Conservation (phyloP, 1,140 invertebrate species). For the Temnothorax longispinosus region DNA sequence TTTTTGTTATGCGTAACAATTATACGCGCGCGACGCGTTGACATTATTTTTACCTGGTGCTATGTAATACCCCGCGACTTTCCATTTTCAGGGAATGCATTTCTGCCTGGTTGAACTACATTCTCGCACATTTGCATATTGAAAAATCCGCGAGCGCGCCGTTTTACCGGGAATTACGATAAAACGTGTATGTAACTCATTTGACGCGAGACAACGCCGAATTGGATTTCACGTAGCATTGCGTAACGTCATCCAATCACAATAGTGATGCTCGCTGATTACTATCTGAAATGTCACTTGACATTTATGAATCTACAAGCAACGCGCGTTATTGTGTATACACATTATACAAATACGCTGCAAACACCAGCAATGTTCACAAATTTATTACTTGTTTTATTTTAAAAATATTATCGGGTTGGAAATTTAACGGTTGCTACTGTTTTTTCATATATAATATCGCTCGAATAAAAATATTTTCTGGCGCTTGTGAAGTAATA, state of each 20-base stretch:
- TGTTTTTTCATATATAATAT: constrained; percentile 1
- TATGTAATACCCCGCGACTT: constrained; percentile 27
- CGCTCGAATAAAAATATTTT: constrained; percentile 38
- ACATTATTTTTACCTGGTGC: constrained; percentile 29
- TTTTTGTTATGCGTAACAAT: constrained; percentile 33
- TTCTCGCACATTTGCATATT: constrained; percentile 55
- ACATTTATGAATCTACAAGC: constrained; percentile 51
- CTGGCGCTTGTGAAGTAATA: neutral
- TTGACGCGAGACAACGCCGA: constrained; percentile 31
- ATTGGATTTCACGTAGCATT: constrained; percentile 58
- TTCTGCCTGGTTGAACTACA: constrained; percentile 16
- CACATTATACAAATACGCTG: neutral
- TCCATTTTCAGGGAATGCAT: constrained; percentile 51
- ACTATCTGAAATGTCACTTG: constrained; percentile 58
- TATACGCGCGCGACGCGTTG: constrained; percentile 6
- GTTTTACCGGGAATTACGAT: constrained; percentile 47
- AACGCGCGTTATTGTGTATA: neutral
- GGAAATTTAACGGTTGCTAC: constrained; percentile 9
- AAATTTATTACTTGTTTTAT: constrained; percentile 42
- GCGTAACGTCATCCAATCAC: constrained; percentile 55
- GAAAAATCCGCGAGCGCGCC: constrained; percentile 41
- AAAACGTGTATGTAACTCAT: constrained; percentile 56
- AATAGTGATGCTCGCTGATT: constrained; percentile 59
- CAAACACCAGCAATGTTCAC: neutral
- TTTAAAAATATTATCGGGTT: constrained; percentile 24